phyloP scores from a whole-genome alignment of 2,797 vertebrate species.

The Anomalospiza imberbis region DNA sequence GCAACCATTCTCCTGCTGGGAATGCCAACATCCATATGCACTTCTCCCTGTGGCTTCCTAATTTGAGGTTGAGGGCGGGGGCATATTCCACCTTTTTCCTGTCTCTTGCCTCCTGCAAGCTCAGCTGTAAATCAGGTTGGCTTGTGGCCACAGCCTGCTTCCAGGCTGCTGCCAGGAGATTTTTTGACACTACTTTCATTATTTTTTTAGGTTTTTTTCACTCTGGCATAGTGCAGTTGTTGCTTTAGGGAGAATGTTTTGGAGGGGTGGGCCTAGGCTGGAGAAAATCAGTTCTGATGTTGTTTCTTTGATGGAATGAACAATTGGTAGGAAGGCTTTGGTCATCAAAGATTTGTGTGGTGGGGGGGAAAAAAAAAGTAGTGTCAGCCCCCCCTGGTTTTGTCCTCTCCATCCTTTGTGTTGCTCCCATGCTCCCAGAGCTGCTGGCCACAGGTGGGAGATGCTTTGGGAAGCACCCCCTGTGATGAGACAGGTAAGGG shows the following conservation, averaged over 20 bases:
- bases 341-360: background rate
- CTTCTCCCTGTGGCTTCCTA: background rate
- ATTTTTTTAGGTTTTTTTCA: background rate
- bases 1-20: background rate
- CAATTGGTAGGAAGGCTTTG: background rate
- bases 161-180: background rate
- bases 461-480: background rate
- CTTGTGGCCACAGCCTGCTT: background rate
- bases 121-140: background rate
- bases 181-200: background rate
- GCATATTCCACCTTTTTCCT: background rate
- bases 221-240: accelerated
- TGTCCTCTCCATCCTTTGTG: background rate
- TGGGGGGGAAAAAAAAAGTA: accelerated
- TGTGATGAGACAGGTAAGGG: background rate
- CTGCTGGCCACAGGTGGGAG: background rate
- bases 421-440: background rate
- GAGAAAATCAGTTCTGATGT: background rate
- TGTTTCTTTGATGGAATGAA: background rate
- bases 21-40: background rate
- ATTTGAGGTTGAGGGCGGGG: background rate
- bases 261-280: background rate
- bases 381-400: background rate
- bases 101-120: background rate
- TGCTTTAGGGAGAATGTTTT: background rate